Percentiles rank a stretch among this genome's conserved stretches.
Evolutionary conservation across 1,140 invertebrate genomes (phyloP).

Genomic region (Drosophila saltans): DNA sequence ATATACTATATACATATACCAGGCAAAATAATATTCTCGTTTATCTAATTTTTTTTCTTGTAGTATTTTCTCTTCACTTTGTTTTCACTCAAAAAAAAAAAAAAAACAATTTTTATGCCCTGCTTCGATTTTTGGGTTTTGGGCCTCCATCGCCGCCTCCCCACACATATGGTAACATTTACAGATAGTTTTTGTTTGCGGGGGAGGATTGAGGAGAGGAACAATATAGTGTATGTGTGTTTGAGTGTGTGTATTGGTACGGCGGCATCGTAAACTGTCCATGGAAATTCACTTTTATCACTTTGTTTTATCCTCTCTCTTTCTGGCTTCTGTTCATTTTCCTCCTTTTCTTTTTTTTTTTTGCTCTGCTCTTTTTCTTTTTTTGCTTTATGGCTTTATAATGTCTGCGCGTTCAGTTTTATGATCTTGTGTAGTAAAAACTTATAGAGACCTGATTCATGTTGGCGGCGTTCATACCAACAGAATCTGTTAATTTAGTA

Average conservation of each 20-base stretch:
- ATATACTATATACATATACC: background rate
- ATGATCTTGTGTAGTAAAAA: conserved; percentile 22
- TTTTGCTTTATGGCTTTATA: conserved; percentile 22
- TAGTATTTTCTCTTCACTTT: conserved; percentile 6
- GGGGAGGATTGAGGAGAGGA: background rate
- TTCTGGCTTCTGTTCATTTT: background rate
- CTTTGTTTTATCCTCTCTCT: conserved; percentile 5
- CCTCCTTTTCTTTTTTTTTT: background rate
- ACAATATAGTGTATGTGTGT: no score
- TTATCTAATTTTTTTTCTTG: background rate
- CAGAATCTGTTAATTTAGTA: conserved; percentile 12
- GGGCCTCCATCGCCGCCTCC: background rate
- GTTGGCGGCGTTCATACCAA: conserved; percentile 8
- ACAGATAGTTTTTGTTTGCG: background rate
- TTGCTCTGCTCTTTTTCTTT: background rate
- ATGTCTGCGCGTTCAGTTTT: conserved; percentile 19
- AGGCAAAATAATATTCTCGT: background rate
- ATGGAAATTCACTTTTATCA: conserved; percentile 24
- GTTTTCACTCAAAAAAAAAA: background rate
- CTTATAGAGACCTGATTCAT: conserved; percentile 22
- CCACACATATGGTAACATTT: conserved; percentile 11
- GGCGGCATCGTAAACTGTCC: conserved; percentile 19
- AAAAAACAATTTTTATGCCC: background rate
- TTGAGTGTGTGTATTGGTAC: background rate
- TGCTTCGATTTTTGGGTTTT: background rate